Percentiles rank a stretch among this genome's conserved stretches.
phyloP scores from a whole-genome alignment of 1,140 invertebrate genomes.

The Apis laboriosa region DNA sequence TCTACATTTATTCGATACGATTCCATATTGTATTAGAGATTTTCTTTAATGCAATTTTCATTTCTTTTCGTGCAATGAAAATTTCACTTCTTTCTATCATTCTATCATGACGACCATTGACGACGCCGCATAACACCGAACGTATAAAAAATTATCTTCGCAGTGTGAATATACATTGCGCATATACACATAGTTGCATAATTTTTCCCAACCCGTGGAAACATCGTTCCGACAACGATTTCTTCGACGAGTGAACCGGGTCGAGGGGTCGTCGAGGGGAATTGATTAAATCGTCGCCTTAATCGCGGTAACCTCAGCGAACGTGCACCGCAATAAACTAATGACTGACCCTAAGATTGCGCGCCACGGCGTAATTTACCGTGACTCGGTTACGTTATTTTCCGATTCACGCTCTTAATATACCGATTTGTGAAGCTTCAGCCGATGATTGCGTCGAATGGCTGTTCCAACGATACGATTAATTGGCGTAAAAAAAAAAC shows the following conservation, averaged over 20 bases:
- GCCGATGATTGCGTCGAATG: neutral
- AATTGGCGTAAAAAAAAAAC: neutral
- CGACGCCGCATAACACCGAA: neutral
- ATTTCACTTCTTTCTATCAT: neutral
- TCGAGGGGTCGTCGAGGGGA: conserved; percentile 15
- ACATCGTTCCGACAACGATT: neutral
- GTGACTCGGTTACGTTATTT: conserved; percentile 15
- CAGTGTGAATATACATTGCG: neutral
- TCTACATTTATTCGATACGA: too few relatives aligned
- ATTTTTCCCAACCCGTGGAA: conserved; percentile 10
- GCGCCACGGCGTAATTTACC: conserved; percentile 7
- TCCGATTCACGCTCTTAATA: neutral
- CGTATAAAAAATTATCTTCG: neutral
- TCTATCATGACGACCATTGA: neutral
- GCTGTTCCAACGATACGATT: neutral
- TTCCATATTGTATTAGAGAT: too few relatives aligned
- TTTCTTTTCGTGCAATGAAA: neutral
- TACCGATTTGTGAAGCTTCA: neutral
- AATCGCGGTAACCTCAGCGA: conserved; percentile 20
- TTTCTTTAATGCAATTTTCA: neutral
- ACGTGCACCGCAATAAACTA: conserved; percentile 32
- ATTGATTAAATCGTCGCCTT: conserved; percentile 20
- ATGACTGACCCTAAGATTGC: conserved; percentile 27
- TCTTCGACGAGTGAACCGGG: neutral
- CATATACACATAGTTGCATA: neutral